These are phyloP conservation scores for Gryllus longicercus DNA, from an alignment of 2,888 invertebrate species.

Conservation along the genomic window DNA sequence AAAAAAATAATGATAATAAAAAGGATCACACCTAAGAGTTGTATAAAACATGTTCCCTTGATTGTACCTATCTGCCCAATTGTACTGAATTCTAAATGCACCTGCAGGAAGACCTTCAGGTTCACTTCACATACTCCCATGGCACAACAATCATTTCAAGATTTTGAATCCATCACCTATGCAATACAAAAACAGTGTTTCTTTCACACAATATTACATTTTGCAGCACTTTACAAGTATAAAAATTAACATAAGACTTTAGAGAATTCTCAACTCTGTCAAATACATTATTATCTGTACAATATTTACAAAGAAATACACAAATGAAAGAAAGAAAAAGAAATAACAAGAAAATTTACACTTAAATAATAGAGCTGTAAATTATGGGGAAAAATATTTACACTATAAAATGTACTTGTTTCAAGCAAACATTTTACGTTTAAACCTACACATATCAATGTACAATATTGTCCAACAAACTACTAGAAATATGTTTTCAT, in stretches of 20 bases:
- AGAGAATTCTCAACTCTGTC: conserved; percentile 3
- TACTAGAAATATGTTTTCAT: not conserved
- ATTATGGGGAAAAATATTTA: conserved; percentile 30
- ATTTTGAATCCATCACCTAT: conserved; percentile 1
- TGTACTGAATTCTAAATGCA: conserved; percentile 8
- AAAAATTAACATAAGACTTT: conserved; percentile 2
- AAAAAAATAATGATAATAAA: not conserved
- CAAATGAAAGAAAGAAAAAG: conserved; percentile 27
- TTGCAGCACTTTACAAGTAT: not conserved
- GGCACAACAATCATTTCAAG: not conserved
- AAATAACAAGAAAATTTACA: conserved; percentile 28
- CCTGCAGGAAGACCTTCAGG: not conserved
- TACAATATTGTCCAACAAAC: not conserved
- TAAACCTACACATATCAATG: not conserved
- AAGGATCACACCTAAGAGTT: not conserved
- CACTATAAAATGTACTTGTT: conserved; percentile 4
- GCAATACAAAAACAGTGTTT: not conserved
- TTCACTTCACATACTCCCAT: not conserved
- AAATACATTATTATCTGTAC: conserved; percentile 5
- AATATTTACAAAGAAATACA: conserved; percentile 17
- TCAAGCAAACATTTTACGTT: conserved; percentile 2
- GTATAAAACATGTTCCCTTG: conserved; percentile 17
- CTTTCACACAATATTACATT: not conserved
- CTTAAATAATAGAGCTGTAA: conserved; percentile 28
- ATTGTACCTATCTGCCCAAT: not conserved